phyloP scores from a whole-genome alignment of 2,797 vertebrate genomes.

The Echiichthys vipera region DNA sequence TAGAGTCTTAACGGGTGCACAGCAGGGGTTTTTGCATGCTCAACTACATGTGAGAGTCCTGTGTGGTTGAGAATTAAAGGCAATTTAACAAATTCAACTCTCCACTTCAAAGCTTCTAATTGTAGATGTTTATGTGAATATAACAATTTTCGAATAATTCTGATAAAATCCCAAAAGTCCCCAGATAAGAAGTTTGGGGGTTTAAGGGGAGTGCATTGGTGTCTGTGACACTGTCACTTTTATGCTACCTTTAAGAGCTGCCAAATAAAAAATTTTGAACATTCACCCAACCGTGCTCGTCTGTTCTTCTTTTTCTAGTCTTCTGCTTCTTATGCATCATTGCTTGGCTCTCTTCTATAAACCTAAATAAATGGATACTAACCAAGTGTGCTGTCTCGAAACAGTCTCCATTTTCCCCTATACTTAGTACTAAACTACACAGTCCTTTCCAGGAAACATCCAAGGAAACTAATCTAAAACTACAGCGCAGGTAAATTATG shows the following conservation, averaged over 20 bases:
- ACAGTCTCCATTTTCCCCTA: conserved; percentile 1
- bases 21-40: neutral
- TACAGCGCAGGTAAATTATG: conserved; percentile 2
- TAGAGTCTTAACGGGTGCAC: conserved; percentile 3
- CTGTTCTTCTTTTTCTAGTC: no score
- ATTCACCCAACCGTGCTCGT: neutral
- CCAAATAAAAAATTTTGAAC: neutral
- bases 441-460: neutral
- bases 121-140: neutral
- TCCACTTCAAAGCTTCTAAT: neutral
- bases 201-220: neutral
- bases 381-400: neutral
- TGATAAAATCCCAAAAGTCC: neutral
- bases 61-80: neutral
- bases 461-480: neutral
- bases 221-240: neutral
- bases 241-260: neutral
- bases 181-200: neutral
- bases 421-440: conserved; percentile 5
- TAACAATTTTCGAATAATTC: neutral
- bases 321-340: neutral
- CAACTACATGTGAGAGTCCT: neutral
- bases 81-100: neutral
- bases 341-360: neutral
- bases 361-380: neutral